A percentile compares a stretch with the other conserved stretches of the same genome.
These are phyloP conservation scores for Campoletis raptor DNA, from an alignment of 2,888 invertebrate genomes.

Conservation along the genomic window DNA sequence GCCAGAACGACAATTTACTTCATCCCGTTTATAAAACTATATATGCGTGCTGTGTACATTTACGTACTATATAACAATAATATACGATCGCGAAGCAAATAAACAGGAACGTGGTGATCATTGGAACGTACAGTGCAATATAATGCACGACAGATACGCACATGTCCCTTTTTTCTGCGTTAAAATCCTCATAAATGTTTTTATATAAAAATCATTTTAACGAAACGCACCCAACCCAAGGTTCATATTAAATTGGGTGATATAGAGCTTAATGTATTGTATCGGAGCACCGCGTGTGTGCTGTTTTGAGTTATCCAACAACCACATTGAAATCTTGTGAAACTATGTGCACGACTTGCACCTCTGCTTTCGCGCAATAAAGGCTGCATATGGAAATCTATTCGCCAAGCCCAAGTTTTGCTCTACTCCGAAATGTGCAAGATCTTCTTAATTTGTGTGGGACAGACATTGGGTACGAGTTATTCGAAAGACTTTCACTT, in stretches of 20 bases:
- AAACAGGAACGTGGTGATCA: conserved; percentile 35
- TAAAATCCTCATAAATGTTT: conserved; percentile 38
- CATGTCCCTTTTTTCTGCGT: conserved; percentile 21
- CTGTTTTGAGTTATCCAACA: conserved; percentile 34
- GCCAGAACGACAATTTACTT: conserved; percentile 61
- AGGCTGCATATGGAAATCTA: neutral
- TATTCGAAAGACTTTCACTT: neutral
- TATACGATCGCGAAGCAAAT: conserved; percentile 55
- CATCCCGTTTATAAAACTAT: conserved; percentile 48
- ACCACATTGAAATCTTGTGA: conserved; percentile 22
- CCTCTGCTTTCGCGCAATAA: neutral
- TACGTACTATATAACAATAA: conserved; percentile 40
- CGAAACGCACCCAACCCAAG: conserved; percentile 2
- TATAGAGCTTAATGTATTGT: conserved; percentile 37
- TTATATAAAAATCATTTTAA: conserved; percentile 15
- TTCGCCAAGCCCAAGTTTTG: neutral
- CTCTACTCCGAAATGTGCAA: neutral
- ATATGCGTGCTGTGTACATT: conserved; percentile 29
- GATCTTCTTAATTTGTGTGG: neutral
- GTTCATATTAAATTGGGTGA: conserved; percentile 27
- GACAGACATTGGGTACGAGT: neutral
- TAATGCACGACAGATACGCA: conserved; percentile 28
- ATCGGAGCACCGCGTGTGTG: conserved; percentile 19
- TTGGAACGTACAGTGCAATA: conserved; percentile 35
- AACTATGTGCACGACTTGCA: conserved; percentile 2